Conservation (phyloP, 2,113 vertebrate genomes). For the Penelope pileata region DNA sequence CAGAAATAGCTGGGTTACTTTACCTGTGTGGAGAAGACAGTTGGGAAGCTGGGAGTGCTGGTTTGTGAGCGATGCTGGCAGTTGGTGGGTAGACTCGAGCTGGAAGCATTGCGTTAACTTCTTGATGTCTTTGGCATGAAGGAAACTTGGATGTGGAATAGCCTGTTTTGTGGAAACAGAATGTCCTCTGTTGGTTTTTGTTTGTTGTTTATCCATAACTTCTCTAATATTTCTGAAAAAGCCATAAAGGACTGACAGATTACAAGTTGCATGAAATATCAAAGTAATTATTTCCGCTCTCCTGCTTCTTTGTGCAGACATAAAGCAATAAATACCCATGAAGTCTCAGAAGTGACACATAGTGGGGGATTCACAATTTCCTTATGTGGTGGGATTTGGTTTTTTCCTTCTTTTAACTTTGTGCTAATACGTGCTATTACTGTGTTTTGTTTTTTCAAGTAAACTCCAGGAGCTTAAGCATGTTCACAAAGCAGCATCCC, state of each 20-base stretch:
- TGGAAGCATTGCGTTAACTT: background rate
- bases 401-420: background rate
- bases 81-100: background rate
- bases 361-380: background rate
- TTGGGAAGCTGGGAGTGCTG: background rate
- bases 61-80: conserved; percentile 1
- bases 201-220: conserved; percentile 28
- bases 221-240: background rate
- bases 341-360: background rate
- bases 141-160: background rate
- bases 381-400: background rate
- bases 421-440: background rate
- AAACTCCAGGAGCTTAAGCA: background rate
- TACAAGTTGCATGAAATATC: conserved; percentile 36
- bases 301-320: background rate
- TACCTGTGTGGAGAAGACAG: background rate
- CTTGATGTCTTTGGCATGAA: background rate
- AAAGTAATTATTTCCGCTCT: conserved; percentile 35
- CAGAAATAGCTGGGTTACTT: background rate
- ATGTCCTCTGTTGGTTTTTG: conserved; percentile 13
- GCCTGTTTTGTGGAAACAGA: background rate
- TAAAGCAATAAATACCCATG: conserved; percentile 28
- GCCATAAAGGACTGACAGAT: conserved; percentile 18
- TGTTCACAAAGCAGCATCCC: background rate
- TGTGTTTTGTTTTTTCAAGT: background rate